These are phyloP conservation scores for Ceyx melanurus DNA, from an alignment of 2,113 vertebrate species.

Conservation along the genomic window DNA sequence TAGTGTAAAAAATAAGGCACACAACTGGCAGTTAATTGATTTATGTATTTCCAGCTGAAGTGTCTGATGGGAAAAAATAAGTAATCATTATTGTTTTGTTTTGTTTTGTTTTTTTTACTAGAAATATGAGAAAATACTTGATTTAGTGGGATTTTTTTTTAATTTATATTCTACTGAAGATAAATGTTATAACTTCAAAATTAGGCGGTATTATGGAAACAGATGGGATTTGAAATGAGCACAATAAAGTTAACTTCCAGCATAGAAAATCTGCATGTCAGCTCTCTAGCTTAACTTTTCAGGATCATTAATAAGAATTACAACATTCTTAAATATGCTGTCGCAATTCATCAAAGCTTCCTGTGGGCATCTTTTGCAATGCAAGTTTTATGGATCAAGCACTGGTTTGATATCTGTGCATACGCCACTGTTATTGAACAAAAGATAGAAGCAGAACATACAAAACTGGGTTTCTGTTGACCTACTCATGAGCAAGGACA, in stretches of 20 bases:
- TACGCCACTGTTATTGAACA: not conserved
- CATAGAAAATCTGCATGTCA: conserved; percentile 45
- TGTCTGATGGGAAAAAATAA: conserved; percentile 36
- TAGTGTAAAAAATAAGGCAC: not conserved
- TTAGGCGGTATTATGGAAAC: conserved; percentile 55
- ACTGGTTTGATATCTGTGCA: not conserved
- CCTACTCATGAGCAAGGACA: not conserved
- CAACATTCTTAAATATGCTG: conserved; percentile 45
- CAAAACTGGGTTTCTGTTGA: not conserved
- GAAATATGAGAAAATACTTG: conserved; percentile 47
- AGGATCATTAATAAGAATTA: conserved; percentile 59
- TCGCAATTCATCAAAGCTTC: conserved; percentile 18
- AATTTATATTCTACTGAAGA: conserved; percentile 55
- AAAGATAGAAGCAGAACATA: not conserved
- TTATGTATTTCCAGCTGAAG: conserved; percentile 19
- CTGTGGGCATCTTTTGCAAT: not conserved
- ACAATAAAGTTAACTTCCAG: conserved; percentile 66
- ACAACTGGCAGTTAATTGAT: conserved; percentile 39
- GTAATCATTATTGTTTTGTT: conserved; percentile 31
- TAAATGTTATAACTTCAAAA: conserved; percentile 61
- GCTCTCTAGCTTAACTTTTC: conserved; percentile 44
- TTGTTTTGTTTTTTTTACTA: conserved; percentile 4
- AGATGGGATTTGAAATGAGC: conserved; percentile 71
- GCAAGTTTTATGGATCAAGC: not conserved
- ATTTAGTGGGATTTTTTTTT: conserved; percentile 49